Conservation (phyloP, 1,140 invertebrate species). For the fruit fly (Drosophila melanogaster) region Release_6_plus_ISO1_MT NC_004354.4:21188501-21189000, state of each 20-base stretch:
- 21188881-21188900: background rate
- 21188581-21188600: constrained; percentile 40
- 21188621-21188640: constrained; percentile 37
- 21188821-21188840: constrained; percentile 15
- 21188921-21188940: no score
- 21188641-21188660: constrained; percentile 56
- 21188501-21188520: constrained; percentile 56
- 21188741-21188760: constrained; percentile 56
- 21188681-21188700: constrained; percentile 9
- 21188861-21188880: background rate
- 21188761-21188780: constrained; percentile 55
- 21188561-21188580: constrained; percentile 38
- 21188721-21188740: constrained; percentile 44
- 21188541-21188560: constrained; percentile 7
- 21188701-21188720: background rate
- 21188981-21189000: no score
- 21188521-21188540: constrained; percentile 59
- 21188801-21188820: constrained; percentile 25
- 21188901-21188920: background rate
- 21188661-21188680: constrained; percentile 58
- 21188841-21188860: background rate
- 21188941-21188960: no score
- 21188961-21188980: no score
- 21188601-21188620: constrained; percentile 30
- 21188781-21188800: constrained; percentile 35